phyloP scores from a whole-genome alignment of 92 coral and sea anemone species.

The Epizoanthus rinbou region DNA sequence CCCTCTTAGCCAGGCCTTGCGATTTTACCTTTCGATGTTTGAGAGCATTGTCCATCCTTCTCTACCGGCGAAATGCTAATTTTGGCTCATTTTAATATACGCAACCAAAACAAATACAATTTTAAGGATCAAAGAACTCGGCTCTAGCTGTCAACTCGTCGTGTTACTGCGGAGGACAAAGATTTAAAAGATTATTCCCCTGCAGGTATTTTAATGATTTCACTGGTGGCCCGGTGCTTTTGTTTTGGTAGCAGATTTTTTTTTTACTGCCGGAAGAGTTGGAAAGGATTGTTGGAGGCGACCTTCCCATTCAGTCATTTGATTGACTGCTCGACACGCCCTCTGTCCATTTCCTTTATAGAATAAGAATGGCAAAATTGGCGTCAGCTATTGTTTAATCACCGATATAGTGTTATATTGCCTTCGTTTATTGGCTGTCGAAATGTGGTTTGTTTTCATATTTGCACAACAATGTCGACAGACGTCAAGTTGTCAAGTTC shows the following conservation, averaged over 20 bases:
- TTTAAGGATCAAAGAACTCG: constrained; percentile 7
- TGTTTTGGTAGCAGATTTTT: not conserved
- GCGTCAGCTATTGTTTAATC: not conserved
- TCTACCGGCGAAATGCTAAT: constrained; percentile 21
- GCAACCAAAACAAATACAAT: constrained; percentile 6
- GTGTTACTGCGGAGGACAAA: not conserved
- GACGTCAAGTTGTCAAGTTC: not conserved
- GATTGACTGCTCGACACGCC: not conserved
- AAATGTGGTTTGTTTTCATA: not conserved
- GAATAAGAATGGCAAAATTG: constrained; percentile 17
- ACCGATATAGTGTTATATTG: not conserved
- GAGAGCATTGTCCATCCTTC: not conserved
- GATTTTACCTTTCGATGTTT: not conserved
- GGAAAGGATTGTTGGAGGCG: not conserved
- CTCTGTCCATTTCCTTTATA: constrained; percentile 4
- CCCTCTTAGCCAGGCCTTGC: constrained; percentile 6
- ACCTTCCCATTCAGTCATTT: too few species aligned
- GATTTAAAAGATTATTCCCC: not conserved
- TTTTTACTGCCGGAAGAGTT: not conserved
- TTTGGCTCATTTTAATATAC: not conserved
- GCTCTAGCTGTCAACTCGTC: constrained; percentile 3
- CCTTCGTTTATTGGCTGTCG: constrained; percentile 19
- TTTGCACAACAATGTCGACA: not conserved
- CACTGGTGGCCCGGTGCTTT: constrained; percentile 16
- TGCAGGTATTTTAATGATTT: constrained; percentile 19